phyloP scores from a whole-genome alignment of 2,113 vertebrate species.

The Entelurus aequoreus region DNA sequence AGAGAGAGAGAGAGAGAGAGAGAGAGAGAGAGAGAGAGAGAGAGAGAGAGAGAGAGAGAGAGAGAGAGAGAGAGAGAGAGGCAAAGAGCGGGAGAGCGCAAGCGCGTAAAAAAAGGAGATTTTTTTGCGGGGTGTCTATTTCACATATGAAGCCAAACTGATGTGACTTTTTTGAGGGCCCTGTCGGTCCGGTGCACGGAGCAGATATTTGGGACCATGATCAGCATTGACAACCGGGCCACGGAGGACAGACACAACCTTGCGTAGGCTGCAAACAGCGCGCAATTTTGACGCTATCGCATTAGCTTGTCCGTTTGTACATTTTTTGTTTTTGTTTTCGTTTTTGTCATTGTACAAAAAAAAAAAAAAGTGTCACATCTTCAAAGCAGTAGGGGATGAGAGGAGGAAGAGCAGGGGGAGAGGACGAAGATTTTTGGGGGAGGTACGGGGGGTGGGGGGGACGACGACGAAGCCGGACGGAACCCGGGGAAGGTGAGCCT shows the following conservation, averaged over 20 bases:
- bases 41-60: slow-evolving; percentile 13
- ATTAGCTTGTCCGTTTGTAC: slow-evolving; percentile 28
- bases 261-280: slow-evolving; percentile 56
- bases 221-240: slow-evolving; percentile 45
- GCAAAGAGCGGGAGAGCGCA: slow-evolving; percentile 21
- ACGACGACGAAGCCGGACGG: slow-evolving; percentile 55
- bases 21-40: slow-evolving; percentile 6
- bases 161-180: slow-evolving; percentile 15
- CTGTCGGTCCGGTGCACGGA: slow-evolving; percentile 12
- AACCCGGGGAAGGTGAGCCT: slow-evolving; percentile 65
- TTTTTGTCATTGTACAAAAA: background rate
- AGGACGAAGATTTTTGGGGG: slow-evolving; percentile 49
- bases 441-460: background rate
- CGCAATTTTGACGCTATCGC: slow-evolving; percentile 53
- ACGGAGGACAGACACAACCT: slow-evolving; percentile 41
- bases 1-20: too few species aligned
- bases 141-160: slow-evolving; percentile 30
- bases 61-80: slow-evolving; percentile 1
- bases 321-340: slow-evolving; percentile 12
- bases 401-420: slow-evolving; percentile 43
- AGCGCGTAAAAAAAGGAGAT: slow-evolving; percentile 49
- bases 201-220: slow-evolving; percentile 47
- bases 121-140: slow-evolving; percentile 49
- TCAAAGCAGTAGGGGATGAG: slow-evolving; percentile 59
- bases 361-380: slow-evolving; percentile 48